A percentile compares a stretch with the other conserved stretches of the same genome.
Conservation (phyloP, 1,140 invertebrate genomes). For the Riptortus pedestris region DNA sequence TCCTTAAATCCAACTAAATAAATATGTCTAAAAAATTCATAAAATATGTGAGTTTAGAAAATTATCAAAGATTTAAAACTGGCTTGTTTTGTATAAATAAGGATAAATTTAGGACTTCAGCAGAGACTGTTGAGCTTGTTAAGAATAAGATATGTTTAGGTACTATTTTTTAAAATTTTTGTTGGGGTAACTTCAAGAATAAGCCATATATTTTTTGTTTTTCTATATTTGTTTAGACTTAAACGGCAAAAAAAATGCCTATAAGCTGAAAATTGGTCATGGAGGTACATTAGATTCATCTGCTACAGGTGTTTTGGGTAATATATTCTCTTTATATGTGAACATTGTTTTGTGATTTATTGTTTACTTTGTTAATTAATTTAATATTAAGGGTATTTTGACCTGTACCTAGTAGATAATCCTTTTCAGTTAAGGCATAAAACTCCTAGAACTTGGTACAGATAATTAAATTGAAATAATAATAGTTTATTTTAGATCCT, state of each 20-base stretch:
- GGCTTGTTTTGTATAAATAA: conserved; percentile 11
- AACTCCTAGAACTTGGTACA: not conserved
- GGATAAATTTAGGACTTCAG: conserved; percentile 2
- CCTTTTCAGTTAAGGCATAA: not conserved
- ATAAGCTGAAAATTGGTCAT: conserved; percentile 30
- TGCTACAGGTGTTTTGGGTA: conserved; percentile 32
- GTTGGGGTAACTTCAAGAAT: not conserved
- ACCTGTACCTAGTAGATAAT: not conserved
- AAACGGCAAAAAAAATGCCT: not conserved
- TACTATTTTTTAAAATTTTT: not conserved
- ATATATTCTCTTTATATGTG: not conserved
- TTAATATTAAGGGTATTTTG: not conserved
- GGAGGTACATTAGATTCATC: conserved; percentile 32
- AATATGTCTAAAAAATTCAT: too few species aligned
- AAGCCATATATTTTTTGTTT: not conserved
- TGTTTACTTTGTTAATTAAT: not conserved
- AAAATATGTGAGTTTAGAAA: too few species aligned
- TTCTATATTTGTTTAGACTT: not conserved
- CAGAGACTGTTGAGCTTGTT: not conserved
- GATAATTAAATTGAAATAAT: not conserved
- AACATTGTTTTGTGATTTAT: not conserved
- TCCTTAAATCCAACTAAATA: too few species aligned
- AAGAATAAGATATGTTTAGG: not conserved
- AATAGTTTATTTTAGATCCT: not conserved
- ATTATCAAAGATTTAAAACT: not conserved